A percentile compares a stretch with the other conserved stretches of the same genome.
Evolutionary conservation across 2,113 vertebrate species (phyloP).

Genomic region (Neolamprologus falcicula): DNA sequence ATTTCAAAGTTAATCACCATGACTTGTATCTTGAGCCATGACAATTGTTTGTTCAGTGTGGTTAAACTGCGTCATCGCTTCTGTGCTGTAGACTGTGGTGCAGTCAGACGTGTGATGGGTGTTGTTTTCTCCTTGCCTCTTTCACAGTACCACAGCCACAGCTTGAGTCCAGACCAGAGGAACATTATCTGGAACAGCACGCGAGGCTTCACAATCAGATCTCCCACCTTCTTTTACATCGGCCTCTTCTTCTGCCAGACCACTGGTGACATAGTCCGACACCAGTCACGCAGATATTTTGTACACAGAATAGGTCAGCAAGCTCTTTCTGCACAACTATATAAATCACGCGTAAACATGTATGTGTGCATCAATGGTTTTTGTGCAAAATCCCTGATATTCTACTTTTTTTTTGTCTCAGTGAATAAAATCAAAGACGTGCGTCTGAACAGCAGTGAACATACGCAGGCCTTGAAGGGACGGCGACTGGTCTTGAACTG

Average conservation of each 20-base stretch:
- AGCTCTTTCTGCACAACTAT: not conserved
- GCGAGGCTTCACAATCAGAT: conserved; percentile 83
- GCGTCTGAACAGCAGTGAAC: conserved; percentile 74
- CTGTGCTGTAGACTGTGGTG: not conserved
- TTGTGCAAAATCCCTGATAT: not conserved
- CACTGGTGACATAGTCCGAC: conserved; percentile 45
- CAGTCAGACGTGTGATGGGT: not conserved
- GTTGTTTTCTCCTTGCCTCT: conserved; percentile 2
- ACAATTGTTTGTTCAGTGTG: not conserved
- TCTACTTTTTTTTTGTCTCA: conserved; percentile 19
- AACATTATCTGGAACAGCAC: conserved; percentile 86
- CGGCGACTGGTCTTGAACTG: conserved; percentile 82
- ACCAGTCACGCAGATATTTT: conserved; percentile 73
- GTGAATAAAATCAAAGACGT: conserved; percentile 82
- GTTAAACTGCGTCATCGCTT: not conserved
- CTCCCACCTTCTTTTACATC: conserved; percentile 77
- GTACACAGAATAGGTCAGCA: conserved; percentile 77
- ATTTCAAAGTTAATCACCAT: not conserved
- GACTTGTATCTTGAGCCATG: not conserved
- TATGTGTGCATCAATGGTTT: not conserved
- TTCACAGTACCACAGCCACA: conserved; percentile 69
- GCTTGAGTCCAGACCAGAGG: conserved; percentile 72
- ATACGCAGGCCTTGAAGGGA: conserved; percentile 74
- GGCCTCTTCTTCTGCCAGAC: conserved; percentile 85
- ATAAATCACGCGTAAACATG: not conserved